Base-by-base conservation (phyloP, 2,888 invertebrate species). In the Oegoconia quadripuncta region DNA sequence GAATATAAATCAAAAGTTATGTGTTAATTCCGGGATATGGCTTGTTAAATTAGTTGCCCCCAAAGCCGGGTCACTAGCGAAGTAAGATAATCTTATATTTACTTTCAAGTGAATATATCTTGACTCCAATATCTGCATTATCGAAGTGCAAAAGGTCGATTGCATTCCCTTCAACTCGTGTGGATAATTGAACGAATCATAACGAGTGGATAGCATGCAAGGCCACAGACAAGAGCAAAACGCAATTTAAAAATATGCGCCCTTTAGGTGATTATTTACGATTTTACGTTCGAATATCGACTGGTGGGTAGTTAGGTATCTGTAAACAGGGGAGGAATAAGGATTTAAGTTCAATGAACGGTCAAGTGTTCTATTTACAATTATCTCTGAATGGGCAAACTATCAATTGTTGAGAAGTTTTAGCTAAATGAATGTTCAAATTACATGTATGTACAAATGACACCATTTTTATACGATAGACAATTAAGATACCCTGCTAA, bases 171-270 rank as follows among this genome's bases (percentile, higher is more conserved):
- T 16, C 17, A 20, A 13, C 26, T 22, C n/a, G 33, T 26, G 34
- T 11, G 17, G 28, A 28, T 66, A 66, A 65, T 63, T 64, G 63
- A 60, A 47, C 14, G 48, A 44, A 43, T 38, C 49, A 52, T 60
- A 64, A 67, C 59, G 63, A 59, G 43, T 48, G 45, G 51, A 64
- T 73, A 59, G 74, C 77, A 70, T 74, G 78, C 71, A 73, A 74
- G 78, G 74, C 57, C 67, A 52, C 32, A 46, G 59, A 55, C 41
- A 56, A 60, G 55, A 59, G 44, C 50, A 64, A 61, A 51, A 62
- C 47, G 48, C 37, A 39, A 39, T 34, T 50, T 51, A 50, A 56
- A 52, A 59, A 41, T 44, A 40, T 40, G 40, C 38, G 57, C 63
- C 57, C 59, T 68, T 65, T 58, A 55, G 47, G 43, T 44, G 60